Percentiles rank a stretch among this genome's conserved stretches.
phyloP scores from a whole-genome alignment of 2,113 vertebrate genomes.

The Odobenus rosmarus region DNA sequence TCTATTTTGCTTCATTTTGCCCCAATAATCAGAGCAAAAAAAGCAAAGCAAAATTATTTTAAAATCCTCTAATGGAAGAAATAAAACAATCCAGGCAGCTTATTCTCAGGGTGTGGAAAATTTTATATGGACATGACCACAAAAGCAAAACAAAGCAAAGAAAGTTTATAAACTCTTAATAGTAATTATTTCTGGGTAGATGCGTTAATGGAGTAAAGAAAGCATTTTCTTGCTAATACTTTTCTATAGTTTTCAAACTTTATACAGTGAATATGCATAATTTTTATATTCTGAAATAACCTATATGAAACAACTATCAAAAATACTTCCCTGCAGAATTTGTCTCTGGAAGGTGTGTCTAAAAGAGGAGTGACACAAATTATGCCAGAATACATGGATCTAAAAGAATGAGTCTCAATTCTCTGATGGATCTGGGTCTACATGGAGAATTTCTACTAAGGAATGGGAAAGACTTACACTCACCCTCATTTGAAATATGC shows the following conservation, averaged over 20 bases:
- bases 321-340: neutral
- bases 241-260: neutral
- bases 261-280: neutral
- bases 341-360: neutral
- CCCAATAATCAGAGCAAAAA: neutral
- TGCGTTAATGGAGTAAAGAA: neutral
- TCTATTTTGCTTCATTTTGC: neutral
- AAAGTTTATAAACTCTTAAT: neutral
- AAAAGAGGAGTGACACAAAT: neutral
- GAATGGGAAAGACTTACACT: neutral
- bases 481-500: neutral
- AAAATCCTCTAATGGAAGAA: neutral
- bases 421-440: neutral
- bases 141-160: neutral
- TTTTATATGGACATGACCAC: neutral
- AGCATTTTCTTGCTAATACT: neutral
- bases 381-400: neutral
- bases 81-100: neutral
- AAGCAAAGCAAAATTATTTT: neutral
- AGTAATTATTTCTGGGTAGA: neutral
- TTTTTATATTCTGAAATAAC: neutral
- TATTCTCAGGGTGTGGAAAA: neutral
- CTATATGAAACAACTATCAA: neutral
- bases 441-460: neutral
- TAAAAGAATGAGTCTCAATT: neutral